Conservation (phyloP, 2,888 invertebrate genomes). For the Lysandra coridon region DNA sequence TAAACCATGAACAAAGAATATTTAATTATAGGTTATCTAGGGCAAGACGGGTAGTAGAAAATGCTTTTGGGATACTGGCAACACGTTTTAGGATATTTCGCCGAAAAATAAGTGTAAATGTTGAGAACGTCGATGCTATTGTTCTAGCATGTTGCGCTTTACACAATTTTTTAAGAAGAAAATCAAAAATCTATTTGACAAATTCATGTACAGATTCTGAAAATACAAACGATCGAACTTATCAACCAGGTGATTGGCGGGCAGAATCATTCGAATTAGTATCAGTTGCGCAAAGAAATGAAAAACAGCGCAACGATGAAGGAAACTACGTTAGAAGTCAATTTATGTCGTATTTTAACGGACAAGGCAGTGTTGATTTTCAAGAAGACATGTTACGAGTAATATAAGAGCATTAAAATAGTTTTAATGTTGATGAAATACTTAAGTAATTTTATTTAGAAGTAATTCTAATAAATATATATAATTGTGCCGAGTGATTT, state of each 20-base stretch:
- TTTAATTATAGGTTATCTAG: conserved; percentile 16
- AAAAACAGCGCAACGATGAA: conserved; percentile 33
- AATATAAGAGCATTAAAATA: conserved; percentile 23
- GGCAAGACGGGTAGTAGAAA: conserved; percentile 16
- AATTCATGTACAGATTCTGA: conserved; percentile 34
- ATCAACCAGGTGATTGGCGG: conserved; percentile 39
- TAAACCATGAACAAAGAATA: conserved; percentile 32
- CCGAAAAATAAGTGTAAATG: conserved; percentile 33
- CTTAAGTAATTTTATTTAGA: too few relatives aligned
- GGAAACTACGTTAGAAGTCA: conserved; percentile 37
- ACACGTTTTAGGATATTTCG: conserved; percentile 34
- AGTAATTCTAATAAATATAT: too few relatives aligned
- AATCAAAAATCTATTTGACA: conserved; percentile 34
- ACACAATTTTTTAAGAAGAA: conserved; percentile 49
- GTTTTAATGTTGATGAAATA: conserved; percentile 15
- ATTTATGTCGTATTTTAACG: conserved; percentile 39
- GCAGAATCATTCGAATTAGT: conserved; percentile 38
- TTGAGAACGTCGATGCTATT: conserved; percentile 34
- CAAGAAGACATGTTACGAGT: conserved; percentile 38
- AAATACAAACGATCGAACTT: conserved; percentile 35
- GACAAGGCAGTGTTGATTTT: conserved; percentile 34
- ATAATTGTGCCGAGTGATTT: too few relatives aligned
- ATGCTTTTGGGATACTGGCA: neutral
- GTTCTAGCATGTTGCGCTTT: conserved; percentile 37
- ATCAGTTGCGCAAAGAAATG: conserved; percentile 35